phyloP scores from a whole-genome alignment of 2,113 vertebrate genomes.

The Lathamus discolor region DNA sequence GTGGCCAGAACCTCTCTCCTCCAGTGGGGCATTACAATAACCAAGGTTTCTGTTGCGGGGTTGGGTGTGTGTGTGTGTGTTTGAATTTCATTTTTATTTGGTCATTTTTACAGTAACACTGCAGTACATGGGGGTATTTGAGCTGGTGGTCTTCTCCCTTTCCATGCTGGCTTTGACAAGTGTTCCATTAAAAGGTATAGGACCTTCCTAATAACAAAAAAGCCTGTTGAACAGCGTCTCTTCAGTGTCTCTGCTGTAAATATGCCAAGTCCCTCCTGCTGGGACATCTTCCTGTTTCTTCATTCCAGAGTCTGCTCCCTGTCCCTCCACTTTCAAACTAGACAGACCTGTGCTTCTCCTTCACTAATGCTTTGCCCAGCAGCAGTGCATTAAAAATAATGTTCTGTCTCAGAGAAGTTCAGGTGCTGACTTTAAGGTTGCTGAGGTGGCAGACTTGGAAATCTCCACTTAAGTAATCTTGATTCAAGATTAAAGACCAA shows the following conservation, averaged over 20 bases:
- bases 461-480: neutral
- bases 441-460: neutral
- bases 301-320: slow-evolving; percentile 1
- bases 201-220: neutral
- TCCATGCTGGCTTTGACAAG: neutral
- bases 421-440: neutral
- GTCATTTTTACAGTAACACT: fast-evolving
- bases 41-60: neutral
- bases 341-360: slow-evolving; percentile 46
- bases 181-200: neutral
- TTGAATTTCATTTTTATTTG: neutral
- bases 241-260: neutral
- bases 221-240: neutral
- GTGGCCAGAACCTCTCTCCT: neutral
- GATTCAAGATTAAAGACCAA: neutral
- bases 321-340: slow-evolving; percentile 12
- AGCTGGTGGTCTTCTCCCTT: neutral
- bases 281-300: slow-evolving; percentile 34
- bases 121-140: neutral
- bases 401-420: neutral
- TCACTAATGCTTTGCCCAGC: neutral
- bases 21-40: neutral
- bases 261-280: neutral
- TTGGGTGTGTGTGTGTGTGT: no score
- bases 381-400: neutral